Evolutionary conservation across 2,888 invertebrate genomes (phyloP).

Genomic region (Volucella bombylans): DNA sequence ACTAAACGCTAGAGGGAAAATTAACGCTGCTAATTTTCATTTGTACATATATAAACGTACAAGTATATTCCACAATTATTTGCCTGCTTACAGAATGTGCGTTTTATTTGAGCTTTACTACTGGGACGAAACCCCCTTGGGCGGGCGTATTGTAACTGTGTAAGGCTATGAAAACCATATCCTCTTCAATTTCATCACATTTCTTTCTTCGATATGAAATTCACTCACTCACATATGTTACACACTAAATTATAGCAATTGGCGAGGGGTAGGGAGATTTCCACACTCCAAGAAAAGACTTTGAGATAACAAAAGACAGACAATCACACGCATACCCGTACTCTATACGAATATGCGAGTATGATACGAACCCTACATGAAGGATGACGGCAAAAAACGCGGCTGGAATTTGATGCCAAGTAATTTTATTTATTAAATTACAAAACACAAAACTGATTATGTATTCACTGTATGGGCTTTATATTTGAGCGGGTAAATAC

Average conservation of each 20-base stretch:
- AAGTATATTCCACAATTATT: constrained; percentile 35
- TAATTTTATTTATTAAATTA: constrained; percentile 69
- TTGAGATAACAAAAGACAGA: constrained; percentile 28
- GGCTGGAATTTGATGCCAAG: constrained; percentile 54
- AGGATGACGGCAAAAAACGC: constrained; percentile 51
- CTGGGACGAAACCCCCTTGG: not conserved
- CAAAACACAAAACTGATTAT: constrained; percentile 61
- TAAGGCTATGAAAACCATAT: constrained; percentile 58
- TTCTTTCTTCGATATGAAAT: constrained; percentile 39
- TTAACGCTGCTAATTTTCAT: constrained; percentile 13
- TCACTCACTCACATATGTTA: constrained; percentile 58
- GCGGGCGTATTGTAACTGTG: not conserved
- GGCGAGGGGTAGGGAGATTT: not conserved
- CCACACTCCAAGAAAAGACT: constrained; percentile 1
- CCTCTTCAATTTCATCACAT: constrained; percentile 66
- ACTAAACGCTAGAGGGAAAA: not conserved
- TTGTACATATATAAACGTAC: too few species aligned
- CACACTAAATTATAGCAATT: constrained; percentile 26
- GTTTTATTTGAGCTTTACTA: not conserved
- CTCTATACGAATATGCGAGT: not conserved
- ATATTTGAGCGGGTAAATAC: constrained; percentile 63
- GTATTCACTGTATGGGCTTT: constrained; percentile 61
- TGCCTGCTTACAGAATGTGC: constrained; percentile 2
- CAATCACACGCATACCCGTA: constrained; percentile 23
- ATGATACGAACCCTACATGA: not conserved